Percentiles rank a stretch among this genome's conserved stretches.
phyloP scores from a whole-genome alignment of 2,797 vertebrate species.

The Coranthus polyacanthus region DNA sequence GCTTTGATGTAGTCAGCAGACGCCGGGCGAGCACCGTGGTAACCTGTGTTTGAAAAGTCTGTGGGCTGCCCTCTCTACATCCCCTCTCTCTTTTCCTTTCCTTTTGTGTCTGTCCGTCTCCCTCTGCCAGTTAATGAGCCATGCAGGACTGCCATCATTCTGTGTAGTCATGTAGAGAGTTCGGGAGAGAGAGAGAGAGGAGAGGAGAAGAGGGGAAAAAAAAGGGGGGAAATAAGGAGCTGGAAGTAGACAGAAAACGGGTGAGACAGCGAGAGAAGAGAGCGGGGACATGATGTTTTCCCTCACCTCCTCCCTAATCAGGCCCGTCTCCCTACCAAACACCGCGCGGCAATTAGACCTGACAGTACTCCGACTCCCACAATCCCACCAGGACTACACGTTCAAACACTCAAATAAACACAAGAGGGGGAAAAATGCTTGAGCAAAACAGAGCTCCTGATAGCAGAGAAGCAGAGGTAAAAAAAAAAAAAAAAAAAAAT shows the following conservation, averaged over 20 bases:
- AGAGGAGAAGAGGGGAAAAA: not conserved
- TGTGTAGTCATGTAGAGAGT: conserved; percentile 70
- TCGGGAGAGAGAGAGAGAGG: conserved; percentile 15
- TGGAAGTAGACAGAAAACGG: conserved; percentile 58
- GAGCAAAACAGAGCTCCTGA: conserved; percentile 52
- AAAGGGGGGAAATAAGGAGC: not conserved
- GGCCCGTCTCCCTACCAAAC: conserved; percentile 91
- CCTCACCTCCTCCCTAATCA: conserved; percentile 94
- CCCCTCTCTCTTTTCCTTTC: conserved; percentile 45
- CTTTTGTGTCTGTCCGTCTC: conserved; percentile 66
- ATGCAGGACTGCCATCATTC: conserved; percentile 63
- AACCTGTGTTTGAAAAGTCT: conserved; percentile 86
- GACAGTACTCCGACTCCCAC: conserved; percentile 89
- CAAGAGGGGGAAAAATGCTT: conserved; percentile 41
- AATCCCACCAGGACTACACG: conserved; percentile 80
- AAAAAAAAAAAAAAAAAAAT: conserved; percentile 31
- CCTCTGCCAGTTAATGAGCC: conserved; percentile 87
- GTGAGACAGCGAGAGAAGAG: conserved; percentile 64
- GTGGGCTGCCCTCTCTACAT: conserved; percentile 71
- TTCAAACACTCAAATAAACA: conserved; percentile 77
- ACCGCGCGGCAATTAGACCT: conserved; percentile 93
- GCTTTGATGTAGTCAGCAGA: conserved; percentile 92
- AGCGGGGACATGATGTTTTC: conserved; percentile 88
- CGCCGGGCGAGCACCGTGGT: conserved; percentile 88
- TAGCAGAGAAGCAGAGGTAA: conserved; percentile 40